These are phyloP conservation scores for Agrypnus murinus DNA, from an alignment of 2,888 invertebrate species.

Conservation along the genomic window DNA sequence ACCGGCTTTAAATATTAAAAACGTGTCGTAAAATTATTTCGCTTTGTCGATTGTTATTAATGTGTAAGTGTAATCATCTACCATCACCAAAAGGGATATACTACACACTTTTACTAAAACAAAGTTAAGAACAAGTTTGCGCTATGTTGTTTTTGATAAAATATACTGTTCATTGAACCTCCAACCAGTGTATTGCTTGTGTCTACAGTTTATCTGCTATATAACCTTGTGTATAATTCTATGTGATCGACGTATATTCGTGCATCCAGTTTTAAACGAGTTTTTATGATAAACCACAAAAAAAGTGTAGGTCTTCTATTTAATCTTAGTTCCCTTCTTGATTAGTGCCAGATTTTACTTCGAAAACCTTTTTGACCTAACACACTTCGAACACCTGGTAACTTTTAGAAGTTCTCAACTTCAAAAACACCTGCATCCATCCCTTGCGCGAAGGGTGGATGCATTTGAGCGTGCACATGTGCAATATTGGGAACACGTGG, in stretches of 20 bases:
- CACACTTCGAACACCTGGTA: background rate
- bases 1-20: constrained; percentile 35
- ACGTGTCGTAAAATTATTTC: constrained; percentile 20
- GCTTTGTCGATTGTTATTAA: constrained; percentile 12
- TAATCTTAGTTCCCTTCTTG: constrained; percentile 30
- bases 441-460: constrained; percentile 1
- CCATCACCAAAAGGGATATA: constrained; percentile 12
- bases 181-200: constrained; percentile 43
- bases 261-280: constrained; percentile 39
- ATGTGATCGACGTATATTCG: constrained; percentile 42
- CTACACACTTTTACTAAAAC: constrained; percentile 5
- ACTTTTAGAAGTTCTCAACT: no score
- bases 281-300: constrained; percentile 33
- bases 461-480: constrained; percentile 7
- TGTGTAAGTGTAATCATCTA: constrained; percentile 13
- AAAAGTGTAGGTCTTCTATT: constrained; percentile 42
- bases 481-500: constrained; percentile 19
- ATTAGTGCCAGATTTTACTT: constrained; percentile 32
- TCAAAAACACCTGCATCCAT: constrained; percentile 24
- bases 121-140: constrained; percentile 31
- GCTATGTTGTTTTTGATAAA: constrained; percentile 39
- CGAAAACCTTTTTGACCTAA: constrained; percentile 16
- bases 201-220: constrained; percentile 44
- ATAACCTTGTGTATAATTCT: constrained; percentile 46
- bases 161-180: constrained; percentile 49